Base-by-base conservation (phyloP, 2,113 vertebrate genomes). In the Mobula birostris region DNA sequence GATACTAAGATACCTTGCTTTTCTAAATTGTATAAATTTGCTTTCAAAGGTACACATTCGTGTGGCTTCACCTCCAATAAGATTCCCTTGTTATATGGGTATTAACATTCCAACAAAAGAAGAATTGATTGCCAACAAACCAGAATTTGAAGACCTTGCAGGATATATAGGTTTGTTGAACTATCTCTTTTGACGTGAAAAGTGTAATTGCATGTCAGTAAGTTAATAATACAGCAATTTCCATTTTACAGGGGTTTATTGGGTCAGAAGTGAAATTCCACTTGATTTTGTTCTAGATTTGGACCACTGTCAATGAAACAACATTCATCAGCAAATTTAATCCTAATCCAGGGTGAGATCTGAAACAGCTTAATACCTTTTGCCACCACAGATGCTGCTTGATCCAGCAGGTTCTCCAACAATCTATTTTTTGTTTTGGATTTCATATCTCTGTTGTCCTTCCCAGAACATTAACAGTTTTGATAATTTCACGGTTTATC, bases 41-140 rank as follows among this genome's bases (percentile, higher is more conserved):
- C 78, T 95, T 95, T 76, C 4, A 83, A 95, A 99, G 99, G 98
- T 99, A 63, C 99, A 99, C 48, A 98, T 99, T 95, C 97, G 99
- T 78, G 98, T 99, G 63, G 99, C 99, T 88, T 99, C 99, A 92
- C 99, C 99, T 87, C 99, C 99, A 0, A 98, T 99, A 96, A 97
- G 95, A 95, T 98, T 97, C 94, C 99, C 99, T 5, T 99, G 99
- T 95, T 99, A 99, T 96, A 99, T 99, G 99, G 99, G 99, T 95
- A 99, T 99, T 96, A 99, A 99, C 95, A 99, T 99, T 95, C 99
- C 99, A 94, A 99, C 99, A 93, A 99, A 99, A 96, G 99, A 99
- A 96, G 99, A 99, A 96, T 97, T 99, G 48, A 99, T 99, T 94
- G 99, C 99, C 95, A 99, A 99, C 96, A 98, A 96, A 95, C 98